Evolutionary conservation across 2,797 vertebrate species (phyloP), one percentile per base, ranked within the genome.

Genomic region (Crypturellus tataupa): DNA sequence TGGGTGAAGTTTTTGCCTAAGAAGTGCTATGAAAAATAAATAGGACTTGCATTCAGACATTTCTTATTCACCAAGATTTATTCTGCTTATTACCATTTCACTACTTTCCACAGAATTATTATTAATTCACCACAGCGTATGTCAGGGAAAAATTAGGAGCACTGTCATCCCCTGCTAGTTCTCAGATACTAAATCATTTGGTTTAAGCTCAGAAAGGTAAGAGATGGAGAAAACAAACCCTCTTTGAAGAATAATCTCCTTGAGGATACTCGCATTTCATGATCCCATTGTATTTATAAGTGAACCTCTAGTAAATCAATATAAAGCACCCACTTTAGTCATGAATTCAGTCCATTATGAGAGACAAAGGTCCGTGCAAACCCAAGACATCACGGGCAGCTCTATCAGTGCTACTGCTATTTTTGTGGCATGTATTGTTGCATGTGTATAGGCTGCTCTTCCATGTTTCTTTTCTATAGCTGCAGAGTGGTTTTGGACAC

Each of bases 401-500:
- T 70, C 67, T n/a, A 37, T 49, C 81, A 63, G 40, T 76, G 73
- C 90, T 31, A 46, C 2, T 3, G 2, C 12, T 76, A 9, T n/a
- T 85, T 42, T 35, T 33, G 33, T 17, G 76, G 18, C 44, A 10
- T 9, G n/a, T 44, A 58, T 33, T 33, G 37, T 19, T 79, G 18
- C 40, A 10, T 9, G n/a, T 46, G 49, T 18, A 44, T 17, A 44
- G 42, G 47, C 62, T 80, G 33, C 13, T 70, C 4, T 75, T 94
- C 58, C 77, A 59, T 7, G 64, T 18, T 33, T 75, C 91, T 90
- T 84, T 65, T 73, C 73, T 94, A 20, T 72, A 93, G 40, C 19
- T 39, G 53, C 84, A 75, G 80, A 88, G 20, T 84, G 91, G 64
- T 86, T 94, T 93, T 88, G 87, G 70, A 88, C 55, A n/a, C 5